phyloP scores from a whole-genome alignment of 92 coral and sea anemone species.

The Siderastrea siderea region DNA sequence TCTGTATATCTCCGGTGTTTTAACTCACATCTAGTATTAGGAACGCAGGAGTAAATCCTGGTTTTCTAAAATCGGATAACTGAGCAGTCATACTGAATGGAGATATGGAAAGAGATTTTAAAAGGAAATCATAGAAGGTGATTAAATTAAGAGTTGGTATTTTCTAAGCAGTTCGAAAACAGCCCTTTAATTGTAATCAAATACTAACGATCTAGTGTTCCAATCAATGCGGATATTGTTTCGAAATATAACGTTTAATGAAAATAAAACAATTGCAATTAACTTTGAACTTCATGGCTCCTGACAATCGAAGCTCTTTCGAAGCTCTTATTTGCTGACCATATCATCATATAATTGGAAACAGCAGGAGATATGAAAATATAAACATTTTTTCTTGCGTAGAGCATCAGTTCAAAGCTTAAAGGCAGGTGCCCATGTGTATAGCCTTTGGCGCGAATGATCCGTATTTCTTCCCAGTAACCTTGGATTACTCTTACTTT shows the following conservation, averaged over 20 bases:
- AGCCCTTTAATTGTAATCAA: conserved; percentile 16
- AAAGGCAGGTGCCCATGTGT: not conserved
- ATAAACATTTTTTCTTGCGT: not conserved
- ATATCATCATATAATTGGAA: conserved; percentile 23
- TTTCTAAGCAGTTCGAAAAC: conserved; percentile 26
- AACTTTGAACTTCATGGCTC: conserved; percentile 7
- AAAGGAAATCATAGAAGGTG: not conserved
- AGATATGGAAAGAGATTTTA: not conserved
- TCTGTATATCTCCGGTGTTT: not conserved
- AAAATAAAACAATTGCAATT: conserved; percentile 31
- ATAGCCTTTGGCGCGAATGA: not conserved
- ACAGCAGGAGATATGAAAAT: conserved; percentile 14
- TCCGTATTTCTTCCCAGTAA: too few species aligned
- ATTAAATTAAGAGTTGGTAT: conserved; percentile 33
- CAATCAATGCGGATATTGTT: conserved; percentile 5
- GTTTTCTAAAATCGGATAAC: not conserved
- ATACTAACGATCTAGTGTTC: conserved; percentile 16
- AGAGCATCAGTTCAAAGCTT: not conserved
- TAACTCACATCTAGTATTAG: not conserved
- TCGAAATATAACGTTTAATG: not conserved
- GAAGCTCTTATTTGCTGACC: not conserved
- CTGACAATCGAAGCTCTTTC: not conserved
- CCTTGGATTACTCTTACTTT: too few species aligned
- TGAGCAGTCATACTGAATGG: too few species aligned
- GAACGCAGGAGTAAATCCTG: not conserved